A percentile compares a stretch with the other conserved stretches of the same genome.
These are phyloP conservation scores for Adelges cooleyi DNA, from an alignment of 1,140 invertebrate species.

Conservation along the genomic window DNA sequence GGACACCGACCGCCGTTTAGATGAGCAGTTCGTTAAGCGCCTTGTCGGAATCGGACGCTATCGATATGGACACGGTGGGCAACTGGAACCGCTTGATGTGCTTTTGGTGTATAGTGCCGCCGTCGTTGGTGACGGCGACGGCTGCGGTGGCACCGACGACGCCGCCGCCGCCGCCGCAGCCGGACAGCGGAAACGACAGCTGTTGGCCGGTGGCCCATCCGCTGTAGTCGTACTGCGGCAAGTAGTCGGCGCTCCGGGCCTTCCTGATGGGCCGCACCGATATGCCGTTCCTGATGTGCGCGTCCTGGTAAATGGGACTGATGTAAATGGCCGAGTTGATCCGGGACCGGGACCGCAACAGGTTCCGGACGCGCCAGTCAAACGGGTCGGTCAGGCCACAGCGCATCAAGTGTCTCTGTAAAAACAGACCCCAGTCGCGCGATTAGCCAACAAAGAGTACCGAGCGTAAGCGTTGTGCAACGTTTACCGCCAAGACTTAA, in stretches of 20 bases:
- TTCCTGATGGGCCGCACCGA: slow-evolving; percentile 23
- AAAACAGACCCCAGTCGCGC: not conserved
- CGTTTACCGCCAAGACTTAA: too few species aligned
- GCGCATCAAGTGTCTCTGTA: slow-evolving; percentile 31
- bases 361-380: slow-evolving; percentile 25
- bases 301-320: slow-evolving; percentile 29
- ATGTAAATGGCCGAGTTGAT: slow-evolving; percentile 36
- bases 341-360: slow-evolving; percentile 31
- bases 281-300: slow-evolving; percentile 19
- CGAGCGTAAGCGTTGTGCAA: too few species aligned
- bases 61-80: slow-evolving; percentile 32
- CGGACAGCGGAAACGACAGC: not conserved
- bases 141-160: not conserved
- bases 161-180: not conserved
- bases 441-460: too few species aligned
- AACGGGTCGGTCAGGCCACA: slow-evolving; percentile 30
- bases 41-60: slow-evolving; percentile 31
- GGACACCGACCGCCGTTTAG: not conserved
- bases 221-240: slow-evolving; percentile 25
- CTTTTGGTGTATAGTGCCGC: not conserved
- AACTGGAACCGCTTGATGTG: slow-evolving; percentile 27
- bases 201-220: slow-evolving; percentile 16
- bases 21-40: slow-evolving; percentile 27
- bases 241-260: slow-evolving; percentile 31
- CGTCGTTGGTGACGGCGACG: not conserved